A percentile compares a stretch with the other conserved stretches of the same genome.
Conservation (phyloP, 1,140 invertebrate genomes). For the Bombus confusus region DNA sequence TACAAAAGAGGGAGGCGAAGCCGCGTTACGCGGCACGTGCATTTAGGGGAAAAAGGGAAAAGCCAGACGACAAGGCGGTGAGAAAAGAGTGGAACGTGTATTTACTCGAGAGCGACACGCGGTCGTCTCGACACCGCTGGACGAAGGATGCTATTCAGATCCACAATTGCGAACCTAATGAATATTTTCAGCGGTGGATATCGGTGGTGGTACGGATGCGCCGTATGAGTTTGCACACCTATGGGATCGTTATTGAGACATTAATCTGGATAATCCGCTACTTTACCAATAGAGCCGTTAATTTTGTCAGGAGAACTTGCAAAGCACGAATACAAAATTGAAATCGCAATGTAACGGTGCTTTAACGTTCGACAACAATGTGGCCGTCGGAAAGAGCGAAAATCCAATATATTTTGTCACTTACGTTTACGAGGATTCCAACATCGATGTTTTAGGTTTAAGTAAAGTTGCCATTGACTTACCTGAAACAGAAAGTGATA, state of each 20-base stretch:
- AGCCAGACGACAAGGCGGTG: conserved; percentile 7
- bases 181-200: conserved; percentile 12
- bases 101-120: conserved; percentile 25
- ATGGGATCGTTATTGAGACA: too few relatives aligned
- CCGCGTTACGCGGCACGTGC: conserved; percentile 28
- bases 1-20: conserved; percentile 46
- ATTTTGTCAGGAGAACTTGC: too few relatives aligned
- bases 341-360: too few relatives aligned
- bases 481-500: neutral
- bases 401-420: neutral
- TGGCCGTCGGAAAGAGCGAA: too few relatives aligned
- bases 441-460: neutral
- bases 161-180: neutral
- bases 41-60: conserved; percentile 13
- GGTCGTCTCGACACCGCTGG: neutral
- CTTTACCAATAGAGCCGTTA: too few relatives aligned
- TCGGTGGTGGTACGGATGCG: too few relatives aligned
- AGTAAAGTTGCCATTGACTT: neutral
- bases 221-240: too few relatives aligned
- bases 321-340: too few relatives aligned
- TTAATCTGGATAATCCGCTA: too few relatives aligned
- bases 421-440: neutral
- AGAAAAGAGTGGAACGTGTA: conserved; percentile 32
- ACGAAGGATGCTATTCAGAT: neutral
- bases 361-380: too few relatives aligned